Evolutionary conservation across 1,140 invertebrate genomes (phyloP).

Genomic region (Nasonia giraulti): DNA sequence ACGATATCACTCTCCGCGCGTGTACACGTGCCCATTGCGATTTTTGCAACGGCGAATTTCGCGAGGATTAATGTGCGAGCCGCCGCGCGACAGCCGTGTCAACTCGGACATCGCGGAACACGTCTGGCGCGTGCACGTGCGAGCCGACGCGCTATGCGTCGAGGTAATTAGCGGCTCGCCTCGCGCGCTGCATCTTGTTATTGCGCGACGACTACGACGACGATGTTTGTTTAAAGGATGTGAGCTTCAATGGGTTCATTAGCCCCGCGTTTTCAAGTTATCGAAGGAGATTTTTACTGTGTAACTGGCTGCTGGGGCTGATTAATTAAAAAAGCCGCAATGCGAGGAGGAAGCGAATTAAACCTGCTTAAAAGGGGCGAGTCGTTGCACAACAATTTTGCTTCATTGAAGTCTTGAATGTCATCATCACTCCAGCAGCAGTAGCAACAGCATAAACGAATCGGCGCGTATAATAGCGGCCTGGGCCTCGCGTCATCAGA

Average conservation of each 20-base stretch:
- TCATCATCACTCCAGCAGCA: background rate
- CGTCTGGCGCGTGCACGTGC: background rate
- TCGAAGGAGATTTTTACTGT: no score
- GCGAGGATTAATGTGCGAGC: slow-evolving; percentile 4
- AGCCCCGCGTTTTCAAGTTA: background rate
- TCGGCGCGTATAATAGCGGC: background rate
- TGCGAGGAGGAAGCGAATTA: background rate
- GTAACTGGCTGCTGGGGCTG: no score
- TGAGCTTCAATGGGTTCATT: background rate
- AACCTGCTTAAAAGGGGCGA: background rate
- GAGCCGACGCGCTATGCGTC: background rate
- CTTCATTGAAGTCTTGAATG: background rate
- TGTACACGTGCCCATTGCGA: slow-evolving; percentile 2
- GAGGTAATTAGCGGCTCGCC: slow-evolving; percentile 22
- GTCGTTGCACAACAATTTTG: background rate
- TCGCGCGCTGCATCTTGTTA: background rate
- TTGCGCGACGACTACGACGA: no score
- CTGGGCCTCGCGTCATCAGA: background rate
- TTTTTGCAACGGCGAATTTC: slow-evolving; percentile 16
- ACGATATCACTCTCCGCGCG: background rate
- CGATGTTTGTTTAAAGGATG: background rate
- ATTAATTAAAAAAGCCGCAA: no score
- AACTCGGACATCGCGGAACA: background rate
- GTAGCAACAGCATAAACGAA: background rate
- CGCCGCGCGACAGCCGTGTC: background rate